phyloP scores from a whole-genome alignment of 37 sponge, comb jelly and placozoan species.

The Ianthella basta region DNA sequence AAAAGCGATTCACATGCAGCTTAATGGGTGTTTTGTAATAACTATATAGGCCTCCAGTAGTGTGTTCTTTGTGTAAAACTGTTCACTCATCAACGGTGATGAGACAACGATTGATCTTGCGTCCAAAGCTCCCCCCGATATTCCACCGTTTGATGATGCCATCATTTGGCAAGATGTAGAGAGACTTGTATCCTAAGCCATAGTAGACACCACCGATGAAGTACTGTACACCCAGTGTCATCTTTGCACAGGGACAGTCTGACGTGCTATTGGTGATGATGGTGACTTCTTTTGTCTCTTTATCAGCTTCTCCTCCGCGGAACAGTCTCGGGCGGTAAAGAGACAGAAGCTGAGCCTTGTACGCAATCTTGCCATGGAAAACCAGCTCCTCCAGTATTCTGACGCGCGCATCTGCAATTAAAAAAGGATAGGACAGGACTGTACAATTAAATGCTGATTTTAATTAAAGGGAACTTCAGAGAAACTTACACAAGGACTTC shows the following conservation, averaged over 20 bases:
- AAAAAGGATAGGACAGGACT: too few relatives aligned
- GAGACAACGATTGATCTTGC: not conserved
- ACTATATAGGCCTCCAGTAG: too few relatives aligned
- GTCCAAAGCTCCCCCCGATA: not conserved
- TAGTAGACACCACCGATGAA: constrained; percentile 5
- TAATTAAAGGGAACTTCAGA: not conserved
- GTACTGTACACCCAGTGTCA: constrained; percentile 3
- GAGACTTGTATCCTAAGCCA: not conserved
- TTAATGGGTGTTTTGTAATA: too few relatives aligned
- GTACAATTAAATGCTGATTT: not conserved
- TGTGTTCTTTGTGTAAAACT: too few relatives aligned
- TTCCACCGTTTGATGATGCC: constrained; percentile 3
- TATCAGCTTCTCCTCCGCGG: not conserved
- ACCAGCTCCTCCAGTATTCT: not conserved
- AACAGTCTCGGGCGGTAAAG: not conserved
- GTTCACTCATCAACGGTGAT: not conserved
- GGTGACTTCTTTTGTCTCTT: not conserved
- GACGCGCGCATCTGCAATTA: constrained; percentile 10
- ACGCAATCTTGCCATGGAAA: not conserved
- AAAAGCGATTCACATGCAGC: too few relatives aligned
- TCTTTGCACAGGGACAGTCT: not conserved
- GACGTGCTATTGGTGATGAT: not conserved
- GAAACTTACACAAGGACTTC: not conserved
- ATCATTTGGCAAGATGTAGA: constrained; percentile 13
- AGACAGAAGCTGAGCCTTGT: not conserved